Conservation (phyloP, 1,140 invertebrate genomes). For the roundworm (Caenorhabditis elegans) region WBcel235 BX284606.5:16440001-16440500, state of each 20-base stretch:
- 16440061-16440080: not conserved
- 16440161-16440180: not conserved
- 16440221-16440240: not conserved
- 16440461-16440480: not conserved
- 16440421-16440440: not conserved
- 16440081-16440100: not conserved
- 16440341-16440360: slow-evolving; percentile 11
- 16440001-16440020: not conserved
- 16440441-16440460: slow-evolving; percentile 5
- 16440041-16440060: slow-evolving; percentile 8
- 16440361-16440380: not conserved
- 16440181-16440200: not conserved
- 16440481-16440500: not conserved
- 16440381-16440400: too few relatives aligned
- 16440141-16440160: not conserved
- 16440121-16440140: not conserved
- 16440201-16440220: not conserved
- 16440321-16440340: slow-evolving; percentile 22
- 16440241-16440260: not conserved
- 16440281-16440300: not conserved
- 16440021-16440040: slow-evolving; percentile 21
- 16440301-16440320: not conserved
- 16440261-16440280: not conserved
- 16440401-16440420: too few relatives aligned
- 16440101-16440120: not conserved